phyloP scores from a whole-genome alignment of 2,113 vertebrate species.

The Chinchilla lanigera region DNA sequence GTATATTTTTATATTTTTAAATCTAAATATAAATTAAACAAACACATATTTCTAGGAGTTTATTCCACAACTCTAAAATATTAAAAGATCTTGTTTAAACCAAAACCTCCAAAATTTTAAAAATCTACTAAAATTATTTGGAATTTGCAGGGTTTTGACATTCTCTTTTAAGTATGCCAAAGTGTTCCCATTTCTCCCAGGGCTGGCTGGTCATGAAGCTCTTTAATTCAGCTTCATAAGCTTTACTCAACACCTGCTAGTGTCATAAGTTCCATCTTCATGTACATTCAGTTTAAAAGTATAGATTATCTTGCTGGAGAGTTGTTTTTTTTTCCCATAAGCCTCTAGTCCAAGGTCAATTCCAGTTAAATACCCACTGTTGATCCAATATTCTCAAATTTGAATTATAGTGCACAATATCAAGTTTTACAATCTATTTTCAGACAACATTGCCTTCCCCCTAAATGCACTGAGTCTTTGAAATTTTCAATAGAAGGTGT shows the following conservation, averaged over 20 bases:
- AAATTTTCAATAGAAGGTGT: not conserved
- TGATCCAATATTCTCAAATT: not conserved
- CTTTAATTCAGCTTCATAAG: conserved; percentile 38
- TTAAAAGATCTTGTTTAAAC: conserved; percentile 35
- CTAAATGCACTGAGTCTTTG: not conserved
- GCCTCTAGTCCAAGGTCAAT: conserved; percentile 40
- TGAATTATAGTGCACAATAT: not conserved
- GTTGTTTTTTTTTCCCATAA: not conserved
- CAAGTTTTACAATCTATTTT: not conserved
- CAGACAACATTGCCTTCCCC: not conserved
- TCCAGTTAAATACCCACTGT: not conserved
- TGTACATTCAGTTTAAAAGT: conserved; percentile 10
- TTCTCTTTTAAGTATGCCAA: conserved; percentile 13
- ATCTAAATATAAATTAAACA: conserved; percentile 20
- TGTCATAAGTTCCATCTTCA: not conserved
- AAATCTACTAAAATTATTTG: not conserved
- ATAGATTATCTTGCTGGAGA: not conserved
- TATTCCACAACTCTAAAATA: not conserved
- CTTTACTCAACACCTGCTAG: not conserved
- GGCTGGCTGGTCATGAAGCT: not conserved
- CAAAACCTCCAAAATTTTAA: conserved; percentile 39
- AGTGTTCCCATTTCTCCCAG: not conserved
- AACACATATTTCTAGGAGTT: conserved; percentile 44
- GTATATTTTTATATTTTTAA: not conserved
- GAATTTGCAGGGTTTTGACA: not conserved